Conservation (phyloP, 2,888 invertebrate genomes). For the Scaptodrosophila latifasciaeformis region DNA sequence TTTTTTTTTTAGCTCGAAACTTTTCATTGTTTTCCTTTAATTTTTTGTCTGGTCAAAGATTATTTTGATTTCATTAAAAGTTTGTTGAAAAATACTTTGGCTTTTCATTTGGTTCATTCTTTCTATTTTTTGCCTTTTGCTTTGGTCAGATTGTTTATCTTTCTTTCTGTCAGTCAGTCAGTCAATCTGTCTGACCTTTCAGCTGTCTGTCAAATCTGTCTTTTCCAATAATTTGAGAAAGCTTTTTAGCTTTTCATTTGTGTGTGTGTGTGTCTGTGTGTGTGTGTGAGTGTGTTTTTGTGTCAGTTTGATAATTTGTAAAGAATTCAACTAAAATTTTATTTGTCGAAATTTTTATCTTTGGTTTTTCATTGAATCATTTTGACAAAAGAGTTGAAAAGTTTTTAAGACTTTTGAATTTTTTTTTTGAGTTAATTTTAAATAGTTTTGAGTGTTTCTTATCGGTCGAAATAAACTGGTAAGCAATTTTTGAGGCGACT, state of each 20-base stretch:
- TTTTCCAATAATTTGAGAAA: not conserved
- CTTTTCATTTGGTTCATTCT: not conserved
- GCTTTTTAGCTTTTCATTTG: slow-evolving; percentile 16
- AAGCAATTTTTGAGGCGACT: too few species aligned
- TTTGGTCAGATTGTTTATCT: not conserved
- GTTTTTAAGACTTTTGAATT: not conserved
- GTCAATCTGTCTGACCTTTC: not conserved
- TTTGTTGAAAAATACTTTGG: too few species aligned
- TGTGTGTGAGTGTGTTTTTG: slow-evolving; percentile 1
- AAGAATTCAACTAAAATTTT: too few species aligned
- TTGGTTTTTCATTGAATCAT: too few species aligned
- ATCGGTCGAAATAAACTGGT: too few species aligned
- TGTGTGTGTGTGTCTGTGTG: slow-evolving; percentile 5
- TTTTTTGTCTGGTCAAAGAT: too few species aligned
- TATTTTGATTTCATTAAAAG: too few species aligned
- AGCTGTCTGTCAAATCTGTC: not conserved
- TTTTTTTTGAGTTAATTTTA: not conserved
- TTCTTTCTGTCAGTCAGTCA: not conserved
- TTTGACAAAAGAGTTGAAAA: too few species aligned
- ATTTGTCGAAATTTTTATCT: too few species aligned
- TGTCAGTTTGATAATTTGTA: not conserved
- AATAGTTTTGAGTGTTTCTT: too few species aligned
- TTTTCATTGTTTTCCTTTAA: too few species aligned
- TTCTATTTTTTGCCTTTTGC: not conserved
- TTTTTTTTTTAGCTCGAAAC: too few species aligned